These are phyloP conservation scores for Corydoras sp. DNA, from an alignment of 2,113 vertebrate species.

Conservation along the genomic window DNA sequence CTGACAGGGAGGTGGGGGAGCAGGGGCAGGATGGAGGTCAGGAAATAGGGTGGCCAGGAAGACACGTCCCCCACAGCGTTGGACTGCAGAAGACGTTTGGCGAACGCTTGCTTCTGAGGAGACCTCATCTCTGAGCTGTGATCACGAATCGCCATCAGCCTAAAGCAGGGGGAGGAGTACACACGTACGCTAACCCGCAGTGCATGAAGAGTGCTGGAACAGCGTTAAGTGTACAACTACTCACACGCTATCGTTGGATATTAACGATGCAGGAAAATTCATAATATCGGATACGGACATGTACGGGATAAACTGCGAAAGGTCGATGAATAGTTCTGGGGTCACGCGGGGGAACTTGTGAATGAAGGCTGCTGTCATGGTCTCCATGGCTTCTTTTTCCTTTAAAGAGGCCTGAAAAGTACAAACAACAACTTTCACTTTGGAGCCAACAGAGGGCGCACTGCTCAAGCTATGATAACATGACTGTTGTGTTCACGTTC, in stretches of 20 bases:
- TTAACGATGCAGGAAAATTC: slow-evolving; percentile 75
- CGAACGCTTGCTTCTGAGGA: slow-evolving; percentile 81
- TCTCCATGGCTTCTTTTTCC: slow-evolving; percentile 75
- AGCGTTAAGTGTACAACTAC: slow-evolving; percentile 36
- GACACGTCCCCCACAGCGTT: slow-evolving; percentile 73
- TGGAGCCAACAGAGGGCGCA: background rate
- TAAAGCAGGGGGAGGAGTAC: slow-evolving; percentile 37
- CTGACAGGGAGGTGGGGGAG: slow-evolving; percentile 77
- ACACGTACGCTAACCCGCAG: background rate
- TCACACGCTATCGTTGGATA: slow-evolving; percentile 83
- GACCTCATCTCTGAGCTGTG: slow-evolving; percentile 77
- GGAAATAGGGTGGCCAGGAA: slow-evolving; percentile 76
- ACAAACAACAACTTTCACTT: too few species aligned
- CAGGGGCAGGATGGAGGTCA: slow-evolving; percentile 71
- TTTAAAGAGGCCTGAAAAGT: slow-evolving; percentile 64
- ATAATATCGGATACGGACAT: slow-evolving; percentile 82
- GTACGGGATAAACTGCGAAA: slow-evolving; percentile 83
- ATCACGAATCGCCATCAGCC: slow-evolving; percentile 75
- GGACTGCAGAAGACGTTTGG: slow-evolving; percentile 74
- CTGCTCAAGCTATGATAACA: background rate
- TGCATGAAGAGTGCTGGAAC: too few species aligned
- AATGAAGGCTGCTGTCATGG: slow-evolving; percentile 77
- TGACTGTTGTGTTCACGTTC: background rate
- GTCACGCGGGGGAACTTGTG: slow-evolving; percentile 76
- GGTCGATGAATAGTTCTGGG: slow-evolving; percentile 80